Evolutionary conservation across 2,888 invertebrate species (phyloP), one percentile per base, ranked within the genome.

Genomic region (Mesochorus sp.): DNA sequence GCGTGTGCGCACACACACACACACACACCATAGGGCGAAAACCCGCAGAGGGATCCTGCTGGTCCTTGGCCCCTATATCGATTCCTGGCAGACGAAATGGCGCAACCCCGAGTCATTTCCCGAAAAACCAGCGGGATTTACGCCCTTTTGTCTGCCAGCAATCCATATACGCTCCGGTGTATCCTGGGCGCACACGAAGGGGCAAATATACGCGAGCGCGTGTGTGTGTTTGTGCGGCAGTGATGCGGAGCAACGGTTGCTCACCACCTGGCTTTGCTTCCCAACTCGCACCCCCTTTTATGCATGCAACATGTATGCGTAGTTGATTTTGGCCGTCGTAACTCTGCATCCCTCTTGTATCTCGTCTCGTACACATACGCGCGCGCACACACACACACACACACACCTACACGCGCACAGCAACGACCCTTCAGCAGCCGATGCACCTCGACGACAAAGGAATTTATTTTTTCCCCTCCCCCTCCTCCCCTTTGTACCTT

Each of bases 211-310:
- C 10, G 49, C 21, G 61, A 37, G 24, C 26, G 26, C 17, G 24
- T 57, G 34, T 49, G 59, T 42, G 21, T 42, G 14, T 44, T n/a
- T 12, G 39, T 28, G 42, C 8, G 37, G 84, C 80, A 70, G 49
- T 49, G 76, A 80, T 83, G 83, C 82, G 80, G 83, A 82, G 86
- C 86, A 88, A 89, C 89, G 89, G 89, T 89, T 88, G 88, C 83
- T 85, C 85, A 86, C 88, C 89, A 89, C 89, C 89, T 89, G 89
- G 89, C 87, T 86, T 44, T 39, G 21, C 71, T 66, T 73, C 73
- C 70, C 64, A 62, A 72, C 51, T 44, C 71, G 71, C 71, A 71
- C 71, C 71, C 71, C 51, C 59, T 59, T 59, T 49, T 57, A 53
- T 55, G 28, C 28, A n/a, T 34, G 21, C 0, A 28, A 31, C 47